Evolutionary conservation across 2,797 vertebrate species (phyloP).

Genomic region (Discoglossus pictus): DNA sequence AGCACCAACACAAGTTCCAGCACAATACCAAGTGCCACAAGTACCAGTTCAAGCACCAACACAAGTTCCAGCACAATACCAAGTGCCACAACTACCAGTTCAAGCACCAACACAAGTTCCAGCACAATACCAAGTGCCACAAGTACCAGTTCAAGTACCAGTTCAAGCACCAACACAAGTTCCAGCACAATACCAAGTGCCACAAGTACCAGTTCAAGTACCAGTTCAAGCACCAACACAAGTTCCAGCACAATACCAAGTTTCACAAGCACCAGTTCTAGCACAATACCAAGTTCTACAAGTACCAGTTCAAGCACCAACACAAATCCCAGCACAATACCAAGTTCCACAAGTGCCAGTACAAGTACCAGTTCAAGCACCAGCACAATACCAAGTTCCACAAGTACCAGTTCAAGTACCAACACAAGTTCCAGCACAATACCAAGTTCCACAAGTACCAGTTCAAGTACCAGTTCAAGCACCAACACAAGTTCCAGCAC

Average conservation of each 20-base stretch:
- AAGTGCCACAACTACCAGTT: not conserved
- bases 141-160: constrained; percentile 1
- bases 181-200: no score
- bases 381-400: not conserved
- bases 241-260: not conserved
- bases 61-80: no score
- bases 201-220: not conserved
- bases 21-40: no score
- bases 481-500: not conserved
- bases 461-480: not conserved
- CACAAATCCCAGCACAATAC: not conserved
- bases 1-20: not conserved
- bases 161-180: not conserved
- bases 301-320: not conserved
- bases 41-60: not conserved
- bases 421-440: not conserved
- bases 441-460: not conserved
- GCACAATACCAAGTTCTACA: not conserved
- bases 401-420: not conserved
- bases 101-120: not conserved
- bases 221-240: not conserved
- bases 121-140: no score
- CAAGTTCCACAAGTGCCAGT: not conserved
- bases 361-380: not conserved
- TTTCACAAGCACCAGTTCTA: not conserved